A percentile compares a stretch with the other conserved stretches of the same genome.
These are phyloP conservation scores for Ophioderma brevispina DNA, from an alignment of 35 echinoderm and acorn worm genomes.

Conservation along the genomic window DNA sequence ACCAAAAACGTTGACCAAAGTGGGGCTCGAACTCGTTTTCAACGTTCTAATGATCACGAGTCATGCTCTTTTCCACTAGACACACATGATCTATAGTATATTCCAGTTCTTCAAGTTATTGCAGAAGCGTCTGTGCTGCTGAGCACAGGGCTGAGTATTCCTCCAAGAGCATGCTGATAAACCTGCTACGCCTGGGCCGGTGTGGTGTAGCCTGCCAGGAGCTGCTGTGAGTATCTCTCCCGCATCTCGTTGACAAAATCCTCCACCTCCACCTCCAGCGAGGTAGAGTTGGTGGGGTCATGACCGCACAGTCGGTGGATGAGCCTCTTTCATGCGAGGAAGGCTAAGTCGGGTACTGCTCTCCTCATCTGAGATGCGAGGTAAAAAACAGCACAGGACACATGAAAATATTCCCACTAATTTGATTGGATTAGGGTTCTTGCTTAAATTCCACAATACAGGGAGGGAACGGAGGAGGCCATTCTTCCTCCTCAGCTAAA, in stretches of 20 bases:
- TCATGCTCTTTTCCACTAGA: no score
- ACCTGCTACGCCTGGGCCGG: slow-evolving; percentile 86
- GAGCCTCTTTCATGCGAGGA: slow-evolving; percentile 88
- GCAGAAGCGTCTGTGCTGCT: slow-evolving; percentile 78
- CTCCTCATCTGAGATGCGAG: slow-evolving; percentile 78
- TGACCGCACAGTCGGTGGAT: slow-evolving; percentile 83
- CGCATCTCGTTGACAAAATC: slow-evolving; percentile 94
- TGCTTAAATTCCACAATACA: no score
- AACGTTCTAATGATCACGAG: no score
- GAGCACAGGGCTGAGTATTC: slow-evolving; percentile 91
- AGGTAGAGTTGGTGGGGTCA: slow-evolving; percentile 96
- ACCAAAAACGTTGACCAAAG: no score
- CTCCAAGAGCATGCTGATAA: slow-evolving; percentile 98
- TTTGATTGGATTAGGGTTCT: no score
- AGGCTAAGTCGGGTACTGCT: slow-evolving; percentile 69
- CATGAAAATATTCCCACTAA: no score
- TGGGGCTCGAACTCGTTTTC: no score
- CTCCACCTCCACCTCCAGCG: slow-evolving; percentile 84
- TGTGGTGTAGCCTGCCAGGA: slow-evolving; percentile 72
- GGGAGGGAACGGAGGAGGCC: no score
- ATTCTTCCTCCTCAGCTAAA: no score
- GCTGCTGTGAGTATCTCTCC: slow-evolving; percentile 75
- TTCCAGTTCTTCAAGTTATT: slow-evolving; percentile 83
- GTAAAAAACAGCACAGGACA: no score
- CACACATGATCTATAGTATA: no score